phyloP scores from a whole-genome alignment of 2,888 invertebrate species.

The Mechanitis mazaeus region DNA sequence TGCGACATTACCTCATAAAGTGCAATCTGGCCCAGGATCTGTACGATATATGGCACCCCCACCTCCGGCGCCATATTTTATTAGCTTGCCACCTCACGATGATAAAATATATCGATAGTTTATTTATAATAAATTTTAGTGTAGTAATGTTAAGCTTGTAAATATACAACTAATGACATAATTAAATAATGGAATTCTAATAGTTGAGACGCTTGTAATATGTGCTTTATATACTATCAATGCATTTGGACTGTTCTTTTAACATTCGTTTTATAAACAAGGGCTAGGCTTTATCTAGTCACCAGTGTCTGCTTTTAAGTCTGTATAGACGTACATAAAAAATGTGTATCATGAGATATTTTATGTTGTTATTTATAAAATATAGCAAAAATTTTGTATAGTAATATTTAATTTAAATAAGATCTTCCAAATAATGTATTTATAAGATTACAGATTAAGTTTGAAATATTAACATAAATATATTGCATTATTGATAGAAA shows the following conservation, averaged over 20 bases:
- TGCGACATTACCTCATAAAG: slow-evolving; percentile 82
- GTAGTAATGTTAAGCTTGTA: slow-evolving; percentile 22
- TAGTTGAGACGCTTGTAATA: slow-evolving; percentile 28
- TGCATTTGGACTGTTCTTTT: slow-evolving; percentile 13
- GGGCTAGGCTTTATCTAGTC: slow-evolving; percentile 49
- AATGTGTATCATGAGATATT: background rate
- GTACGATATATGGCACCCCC: slow-evolving; percentile 76
- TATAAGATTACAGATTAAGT: slow-evolving; percentile 12
- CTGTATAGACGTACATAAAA: background rate
- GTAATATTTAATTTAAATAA: slow-evolving; percentile 21
- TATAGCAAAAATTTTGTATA: slow-evolving; percentile 21
- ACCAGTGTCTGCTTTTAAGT: slow-evolving; percentile 38
- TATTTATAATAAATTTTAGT: slow-evolving; percentile 16
- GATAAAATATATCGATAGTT: slow-evolving; percentile 80
- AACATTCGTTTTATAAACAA: slow-evolving; percentile 21
- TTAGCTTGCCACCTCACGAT: slow-evolving; percentile 78
- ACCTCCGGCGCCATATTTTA: slow-evolving; percentile 81
- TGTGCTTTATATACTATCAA: slow-evolving; percentile 26
- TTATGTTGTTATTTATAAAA: background rate
- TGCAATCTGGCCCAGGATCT: slow-evolving; percentile 72
- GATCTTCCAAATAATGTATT: slow-evolving; percentile 4
- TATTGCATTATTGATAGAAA: background rate
- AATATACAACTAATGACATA: slow-evolving; percentile 26
- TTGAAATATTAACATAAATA: slow-evolving; percentile 2
- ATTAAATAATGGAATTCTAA: slow-evolving; percentile 18